Evolutionary conservation across 2,888 invertebrate genomes (phyloP).

Genomic region (Podotricha telesiphe): DNA sequence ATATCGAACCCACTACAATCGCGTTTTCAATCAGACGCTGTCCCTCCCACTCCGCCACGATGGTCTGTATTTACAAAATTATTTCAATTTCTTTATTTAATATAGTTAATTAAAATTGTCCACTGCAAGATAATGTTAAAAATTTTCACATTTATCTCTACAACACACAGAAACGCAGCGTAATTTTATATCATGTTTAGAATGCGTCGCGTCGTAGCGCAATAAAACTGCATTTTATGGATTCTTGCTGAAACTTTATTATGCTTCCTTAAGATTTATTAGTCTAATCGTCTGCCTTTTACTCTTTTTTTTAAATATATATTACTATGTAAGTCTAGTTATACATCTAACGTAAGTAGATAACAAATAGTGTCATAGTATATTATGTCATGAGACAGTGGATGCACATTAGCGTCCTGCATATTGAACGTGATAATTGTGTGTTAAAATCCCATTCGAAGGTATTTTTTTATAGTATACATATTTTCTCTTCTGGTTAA

Average conservation of each 20-base stretch:
- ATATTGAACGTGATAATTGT: too few relatives aligned
- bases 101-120: too few relatives aligned
- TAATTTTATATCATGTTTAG: constrained; percentile 31
- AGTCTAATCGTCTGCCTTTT: constrained; percentile 42
- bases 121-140: background rate
- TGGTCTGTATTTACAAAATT: too few relatives aligned
- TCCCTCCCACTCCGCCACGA: too few relatives aligned
- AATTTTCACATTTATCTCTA: background rate
- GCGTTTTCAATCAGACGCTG: too few relatives aligned
- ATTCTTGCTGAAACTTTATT: constrained; percentile 38
- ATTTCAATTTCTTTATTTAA: too few relatives aligned
- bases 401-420: too few relatives aligned
- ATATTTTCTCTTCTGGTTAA: too few relatives aligned
- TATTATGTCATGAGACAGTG: background rate
- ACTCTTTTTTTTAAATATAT: background rate
- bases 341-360: background rate
- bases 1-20: too few relatives aligned
- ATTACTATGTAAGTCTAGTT: background rate
- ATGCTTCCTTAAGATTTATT: constrained; percentile 45
- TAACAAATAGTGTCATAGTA: background rate
- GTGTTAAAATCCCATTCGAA: too few relatives aligned
- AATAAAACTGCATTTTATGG: constrained; percentile 47
- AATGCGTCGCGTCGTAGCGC: constrained; percentile 45
- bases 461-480: too few relatives aligned
- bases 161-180: background rate